Evolutionary conservation across 2,797 vertebrate genomes (phyloP).

Genomic region (Esox lucius): DNA sequence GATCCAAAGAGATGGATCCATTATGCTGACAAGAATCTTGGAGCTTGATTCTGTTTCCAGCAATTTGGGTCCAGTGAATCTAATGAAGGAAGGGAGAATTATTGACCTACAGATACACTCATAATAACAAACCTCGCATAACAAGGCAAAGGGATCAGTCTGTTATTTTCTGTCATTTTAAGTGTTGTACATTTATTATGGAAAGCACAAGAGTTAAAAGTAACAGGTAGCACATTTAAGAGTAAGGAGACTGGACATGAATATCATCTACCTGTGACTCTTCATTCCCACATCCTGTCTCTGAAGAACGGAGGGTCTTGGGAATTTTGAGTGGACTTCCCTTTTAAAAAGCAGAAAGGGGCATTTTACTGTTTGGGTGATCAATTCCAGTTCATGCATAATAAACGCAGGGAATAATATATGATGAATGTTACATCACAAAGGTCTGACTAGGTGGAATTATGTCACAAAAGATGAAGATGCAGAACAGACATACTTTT

Average conservation of each 20-base stretch:
- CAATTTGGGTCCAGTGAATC: conserved; percentile 69
- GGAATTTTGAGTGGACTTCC: conserved; percentile 67
- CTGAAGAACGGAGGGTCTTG: conserved; percentile 41
- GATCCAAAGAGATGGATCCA: conserved; percentile 45
- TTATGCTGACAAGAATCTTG: conserved; percentile 42
- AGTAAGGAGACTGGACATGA: not conserved
- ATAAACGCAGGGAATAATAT: not conserved
- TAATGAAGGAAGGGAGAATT: conserved; percentile 31
- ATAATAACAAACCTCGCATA: conserved; percentile 17
- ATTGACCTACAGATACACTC: not conserved
- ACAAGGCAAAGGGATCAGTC: not conserved
- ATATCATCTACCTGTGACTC: conserved; percentile 55
- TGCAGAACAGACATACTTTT: conserved; percentile 51
- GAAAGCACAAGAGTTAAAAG: not conserved
- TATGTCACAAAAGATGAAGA: not conserved
- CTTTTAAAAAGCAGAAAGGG: conserved; percentile 58
- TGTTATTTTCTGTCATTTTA: not conserved
- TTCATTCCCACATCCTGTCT: conserved; percentile 44
- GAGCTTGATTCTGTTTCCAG: conserved; percentile 42
- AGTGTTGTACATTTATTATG: not conserved
- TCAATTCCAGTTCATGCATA: not conserved
- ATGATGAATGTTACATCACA: too few relatives aligned
- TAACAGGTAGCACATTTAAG: not conserved
- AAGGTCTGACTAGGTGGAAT: not conserved
- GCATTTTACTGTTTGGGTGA: not conserved